phyloP scores from a whole-genome alignment of 2,888 invertebrate species.

The Nephrotoma guestfalica region DNA sequence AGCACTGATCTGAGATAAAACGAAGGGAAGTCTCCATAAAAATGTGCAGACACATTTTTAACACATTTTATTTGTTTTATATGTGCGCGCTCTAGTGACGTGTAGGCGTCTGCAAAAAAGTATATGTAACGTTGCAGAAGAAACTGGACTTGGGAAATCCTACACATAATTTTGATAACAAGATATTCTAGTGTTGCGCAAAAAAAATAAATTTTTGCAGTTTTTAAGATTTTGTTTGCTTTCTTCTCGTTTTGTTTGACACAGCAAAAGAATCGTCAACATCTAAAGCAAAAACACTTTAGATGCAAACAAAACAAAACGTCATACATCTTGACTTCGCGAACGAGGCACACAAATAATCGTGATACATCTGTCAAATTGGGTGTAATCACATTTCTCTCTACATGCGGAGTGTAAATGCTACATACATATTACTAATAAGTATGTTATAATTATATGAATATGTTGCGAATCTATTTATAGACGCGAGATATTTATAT shows the following conservation, averaged over 20 bases:
- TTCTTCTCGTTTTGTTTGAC: not conserved
- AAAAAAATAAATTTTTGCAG: not conserved
- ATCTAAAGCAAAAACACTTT: not conserved
- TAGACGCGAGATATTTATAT: not conserved
- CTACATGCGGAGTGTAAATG: not conserved
- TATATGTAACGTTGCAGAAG: not conserved
- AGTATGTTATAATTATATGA: not conserved
- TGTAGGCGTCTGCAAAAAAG: not conserved
- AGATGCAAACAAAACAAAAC: not conserved
- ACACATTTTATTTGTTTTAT: not conserved
- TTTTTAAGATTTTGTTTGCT: not conserved
- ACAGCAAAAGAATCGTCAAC: not conserved
- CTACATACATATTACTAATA: not conserved
- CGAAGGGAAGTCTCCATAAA: not conserved
- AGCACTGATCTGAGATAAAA: not conserved
- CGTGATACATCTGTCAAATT: not conserved
- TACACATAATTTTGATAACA: not conserved
- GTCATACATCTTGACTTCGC: not conserved
- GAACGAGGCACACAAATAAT: not conserved
- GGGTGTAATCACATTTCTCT: not conserved
- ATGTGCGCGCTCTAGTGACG: not conserved
- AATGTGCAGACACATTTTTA: not conserved
- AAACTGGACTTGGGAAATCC: not conserved
- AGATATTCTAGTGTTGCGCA: not conserved
- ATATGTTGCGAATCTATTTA: not conserved